Percentiles rank a stretch among this genome's conserved stretches.
Evolutionary conservation across 2,797 vertebrate genomes (phyloP).

Genomic region (Sylvilagus floridanus): DNA sequence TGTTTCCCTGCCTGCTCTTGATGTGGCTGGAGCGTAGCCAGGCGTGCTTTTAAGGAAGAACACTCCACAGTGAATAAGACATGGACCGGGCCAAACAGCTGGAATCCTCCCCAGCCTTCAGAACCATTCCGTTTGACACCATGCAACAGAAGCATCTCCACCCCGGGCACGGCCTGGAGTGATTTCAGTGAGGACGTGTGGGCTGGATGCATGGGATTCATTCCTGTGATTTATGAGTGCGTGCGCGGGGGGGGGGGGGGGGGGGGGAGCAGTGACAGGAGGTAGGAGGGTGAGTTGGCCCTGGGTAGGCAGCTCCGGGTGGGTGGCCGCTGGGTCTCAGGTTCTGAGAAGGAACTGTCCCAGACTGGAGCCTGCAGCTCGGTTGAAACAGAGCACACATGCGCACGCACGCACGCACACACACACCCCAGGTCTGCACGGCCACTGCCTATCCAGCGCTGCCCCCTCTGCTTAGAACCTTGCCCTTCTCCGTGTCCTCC

Average conservation of each 20-base stretch:
- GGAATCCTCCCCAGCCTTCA: background rate
- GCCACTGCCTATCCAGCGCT: too few species aligned
- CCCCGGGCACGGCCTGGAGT: background rate
- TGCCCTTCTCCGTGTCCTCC: background rate
- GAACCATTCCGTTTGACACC: background rate
- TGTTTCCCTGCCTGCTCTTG: background rate
- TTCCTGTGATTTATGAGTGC: too few species aligned
- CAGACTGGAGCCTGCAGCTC: background rate
- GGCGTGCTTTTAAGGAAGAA: conserved; percentile 60
- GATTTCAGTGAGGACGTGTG: background rate
- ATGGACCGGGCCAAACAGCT: background rate
- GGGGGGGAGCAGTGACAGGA: background rate
- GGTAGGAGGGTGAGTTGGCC: background rate
- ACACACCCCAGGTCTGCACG: background rate
- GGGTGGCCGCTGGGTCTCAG: background rate
- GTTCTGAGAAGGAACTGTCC: background rate
- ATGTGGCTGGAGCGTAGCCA: conserved; percentile 39
- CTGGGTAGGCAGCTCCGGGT: background rate
- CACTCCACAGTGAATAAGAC: background rate
- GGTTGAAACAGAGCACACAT: background rate
- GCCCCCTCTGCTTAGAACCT: background rate
- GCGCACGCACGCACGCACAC: background rate
- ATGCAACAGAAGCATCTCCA: background rate
- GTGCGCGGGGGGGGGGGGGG: background rate
- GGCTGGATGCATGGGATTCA: rapidly evolving